Base-by-base conservation (phyloP, 2,797 vertebrate genomes). In the Etheostoma perlongum region DNA sequence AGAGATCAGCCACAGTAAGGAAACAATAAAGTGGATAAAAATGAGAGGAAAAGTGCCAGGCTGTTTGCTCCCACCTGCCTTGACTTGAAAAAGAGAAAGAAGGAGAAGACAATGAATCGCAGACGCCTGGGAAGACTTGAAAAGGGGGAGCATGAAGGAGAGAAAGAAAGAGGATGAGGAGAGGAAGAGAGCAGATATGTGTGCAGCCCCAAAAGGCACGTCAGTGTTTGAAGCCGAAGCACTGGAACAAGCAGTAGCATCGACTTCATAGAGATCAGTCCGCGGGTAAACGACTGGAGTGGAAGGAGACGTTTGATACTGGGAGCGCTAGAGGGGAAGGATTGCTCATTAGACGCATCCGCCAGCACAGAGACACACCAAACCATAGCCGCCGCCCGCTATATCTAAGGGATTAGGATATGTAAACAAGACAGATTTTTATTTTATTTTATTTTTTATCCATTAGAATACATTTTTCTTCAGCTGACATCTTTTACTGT, bases 21-120 rank as follows among this genome's bases (percentile, higher is more conserved):
- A 84, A 83, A 90, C 75, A 88, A 89, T 75, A 89, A 89, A 90
- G 74, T 54, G 72, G 83, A 90, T 87, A 86, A 85, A 23, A 89
- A 85, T 60, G 71, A 86, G 60, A 87, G 82, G 82, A 78, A 90
- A 88, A 91, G 76, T 91, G 90, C 88, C 91, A 90, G 88, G 84
- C 87, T 92, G 90, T 93, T 93, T 92, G 88, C 85, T 93, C 91
- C 91, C 92, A 93, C 92, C 93, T 92, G 91, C 86, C 89, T 92
- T 65, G 77, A 91, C 88, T 91, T 92, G 92, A 92, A 93, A 92
- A 88, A 72, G 27, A 78, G 69, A 89, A 82, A 85, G 70, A 74
- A 79, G 80, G 76, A 80, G 83, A 88, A 91, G 86, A 92, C 92
- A 92, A 89, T 91, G 91, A 84, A 76, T 74, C 19, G 4, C 75